phyloP scores from a whole-genome alignment of 2,113 vertebrate genomes.

The Dinomys branickii region DNA sequence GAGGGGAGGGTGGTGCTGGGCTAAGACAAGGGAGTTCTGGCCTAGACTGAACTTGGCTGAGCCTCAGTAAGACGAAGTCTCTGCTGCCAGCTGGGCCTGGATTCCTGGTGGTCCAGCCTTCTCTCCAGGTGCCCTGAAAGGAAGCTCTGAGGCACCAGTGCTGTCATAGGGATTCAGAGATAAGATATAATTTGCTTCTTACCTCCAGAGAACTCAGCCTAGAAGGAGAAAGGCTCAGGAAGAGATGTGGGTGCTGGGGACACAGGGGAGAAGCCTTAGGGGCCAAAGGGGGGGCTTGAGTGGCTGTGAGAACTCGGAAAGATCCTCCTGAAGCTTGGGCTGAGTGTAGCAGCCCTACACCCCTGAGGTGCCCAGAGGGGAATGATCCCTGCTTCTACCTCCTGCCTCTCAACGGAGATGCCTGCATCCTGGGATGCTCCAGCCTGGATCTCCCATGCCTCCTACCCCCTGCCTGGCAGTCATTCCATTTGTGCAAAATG shows the following conservation, averaged over 20 bases:
- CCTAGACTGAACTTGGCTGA: background rate
- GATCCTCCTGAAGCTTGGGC: background rate
- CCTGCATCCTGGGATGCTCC: background rate
- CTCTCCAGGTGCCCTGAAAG: fast-evolving
- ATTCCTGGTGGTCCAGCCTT: background rate
- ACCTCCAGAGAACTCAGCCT: background rate
- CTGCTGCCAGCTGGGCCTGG: background rate
- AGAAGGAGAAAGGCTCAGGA: background rate
- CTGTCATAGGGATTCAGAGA: background rate
- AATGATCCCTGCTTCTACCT: background rate
- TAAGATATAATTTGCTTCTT: background rate
- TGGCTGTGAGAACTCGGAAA: background rate
- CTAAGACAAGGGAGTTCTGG: too few species aligned
- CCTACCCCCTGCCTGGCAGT: background rate
- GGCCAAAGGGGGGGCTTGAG: background rate
- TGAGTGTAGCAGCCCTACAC: background rate
- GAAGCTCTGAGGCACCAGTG: background rate
- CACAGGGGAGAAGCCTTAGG: background rate
- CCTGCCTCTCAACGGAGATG: background rate
- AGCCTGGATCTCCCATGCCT: background rate
- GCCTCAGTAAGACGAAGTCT: background rate
- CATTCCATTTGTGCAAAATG: background rate
- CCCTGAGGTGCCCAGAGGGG: background rate
- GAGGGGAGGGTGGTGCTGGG: too few species aligned
- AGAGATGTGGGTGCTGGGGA: background rate